phyloP scores from a whole-genome alignment of 2,797 vertebrate genomes.

The Amblyraja radiata region DNA sequence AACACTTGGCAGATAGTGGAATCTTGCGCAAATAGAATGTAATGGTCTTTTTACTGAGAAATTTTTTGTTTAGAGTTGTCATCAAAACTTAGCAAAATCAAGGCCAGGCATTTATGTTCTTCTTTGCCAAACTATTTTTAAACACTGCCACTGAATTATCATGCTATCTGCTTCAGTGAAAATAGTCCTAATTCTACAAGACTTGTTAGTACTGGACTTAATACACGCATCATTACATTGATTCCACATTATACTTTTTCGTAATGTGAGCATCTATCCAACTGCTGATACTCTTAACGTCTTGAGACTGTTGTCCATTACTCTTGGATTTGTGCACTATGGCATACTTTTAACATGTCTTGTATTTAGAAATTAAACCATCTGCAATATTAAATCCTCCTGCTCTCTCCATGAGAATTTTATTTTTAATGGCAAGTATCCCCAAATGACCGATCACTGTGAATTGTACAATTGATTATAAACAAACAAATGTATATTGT shows the following conservation, averaged over 20 bases:
- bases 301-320: background rate
- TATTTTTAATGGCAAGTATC: background rate
- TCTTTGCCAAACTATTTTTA: background rate
- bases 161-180: background rate
- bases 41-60: too few relatives aligned
- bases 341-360: background rate
- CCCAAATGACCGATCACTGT: background rate
- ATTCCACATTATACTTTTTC: background rate
- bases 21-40: too few relatives aligned
- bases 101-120: background rate
- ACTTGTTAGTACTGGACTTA: background rate
- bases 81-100: too few relatives aligned
- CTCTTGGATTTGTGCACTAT: background rate
- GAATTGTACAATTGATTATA: background rate
- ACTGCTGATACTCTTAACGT: background rate
- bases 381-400: background rate
- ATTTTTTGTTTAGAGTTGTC: too few relatives aligned
- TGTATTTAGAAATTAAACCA: background rate
- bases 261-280: background rate
- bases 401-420: background rate
- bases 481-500: background rate
- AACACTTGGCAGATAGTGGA: too few relatives aligned
- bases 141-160: background rate
- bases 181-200: background rate
- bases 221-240: too few relatives aligned